Evolutionary conservation across 92 coral and sea anemone genomes (phyloP), one percentile per base, ranked within the genome.

Genomic region (Epizoanthus fatuus): DNA sequence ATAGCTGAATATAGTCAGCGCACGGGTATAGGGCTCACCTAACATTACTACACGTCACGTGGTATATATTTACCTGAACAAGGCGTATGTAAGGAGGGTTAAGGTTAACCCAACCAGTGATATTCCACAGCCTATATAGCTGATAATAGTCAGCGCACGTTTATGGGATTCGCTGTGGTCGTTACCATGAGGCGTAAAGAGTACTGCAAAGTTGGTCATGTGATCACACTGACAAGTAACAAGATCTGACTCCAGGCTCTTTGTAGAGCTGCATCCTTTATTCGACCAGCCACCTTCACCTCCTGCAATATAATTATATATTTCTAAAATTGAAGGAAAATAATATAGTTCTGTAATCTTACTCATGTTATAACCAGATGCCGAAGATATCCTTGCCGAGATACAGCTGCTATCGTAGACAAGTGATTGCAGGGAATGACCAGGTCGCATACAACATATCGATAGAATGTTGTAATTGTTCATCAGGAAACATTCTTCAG

Each of bases 81-180:
- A 40, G 11, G 89, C 64, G 85, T 89, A 97, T 58, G 99, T 97
- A 7, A 97, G 77, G 66, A 97, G 90, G 4, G 99, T 97, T 2
- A 95, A 76, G 2, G 81, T 11, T 16, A 90, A 86, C 13, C 97
- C 98, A 12, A 92, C 70, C 66, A 97, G 63, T n/a, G 99, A 97
- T 32, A 97, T 89, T 4, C 88, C 95, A 69, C 99, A 97, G 14
- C 99, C 99, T 22, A 97, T 84, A 78, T 89, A 95, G 79, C 92
- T 91, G 85, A 97, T 89, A 65, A 97, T 80, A 14, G 92, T 75
- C 80, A 93, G 63, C 1, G 94, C 94, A 38, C 59, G 25, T 77
- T 54, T 83, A 74, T 90, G 90, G 47, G 25, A 29, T 51, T 55
- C 74, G 75, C 51, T 47, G 53, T 81, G 42, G 44, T 37, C 80